Evolutionary conservation across 1,140 invertebrate species (phyloP).

Genomic region (Drosophila leontia): DNA sequence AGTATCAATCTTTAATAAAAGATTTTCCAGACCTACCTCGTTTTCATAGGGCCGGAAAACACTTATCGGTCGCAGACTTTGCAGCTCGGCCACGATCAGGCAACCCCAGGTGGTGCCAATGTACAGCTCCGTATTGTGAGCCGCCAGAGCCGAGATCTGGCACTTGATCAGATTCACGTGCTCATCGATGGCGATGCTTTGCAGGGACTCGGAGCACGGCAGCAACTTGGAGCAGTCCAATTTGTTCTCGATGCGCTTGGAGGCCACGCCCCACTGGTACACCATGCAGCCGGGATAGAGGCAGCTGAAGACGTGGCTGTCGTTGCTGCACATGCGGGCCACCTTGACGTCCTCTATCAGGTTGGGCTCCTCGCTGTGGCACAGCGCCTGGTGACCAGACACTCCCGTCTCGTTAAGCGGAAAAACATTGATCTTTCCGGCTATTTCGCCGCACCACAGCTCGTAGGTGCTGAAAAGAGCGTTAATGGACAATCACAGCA

Average conservation of each 20-base stretch:
- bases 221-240: slow-evolving; percentile 96
- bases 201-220: slow-evolving; percentile 95
- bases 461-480: slow-evolving; percentile 86
- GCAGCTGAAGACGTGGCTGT: slow-evolving; percentile 91
- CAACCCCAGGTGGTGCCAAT: slow-evolving; percentile 97
- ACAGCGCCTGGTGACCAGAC: slow-evolving; percentile 86
- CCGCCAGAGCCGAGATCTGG: slow-evolving; percentile 92
- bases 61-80: slow-evolving; percentile 92
- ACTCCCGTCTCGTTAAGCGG: slow-evolving; percentile 87
- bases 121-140: slow-evolving; percentile 90
- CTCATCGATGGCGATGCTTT: slow-evolving; percentile 96
- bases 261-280: slow-evolving; percentile 92
- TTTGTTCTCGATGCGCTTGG: slow-evolving; percentile 90
- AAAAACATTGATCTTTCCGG: slow-evolving; percentile 91
- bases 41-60: slow-evolving; percentile 96
- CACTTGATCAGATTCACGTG: slow-evolving; percentile 92
- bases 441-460: slow-evolving; percentile 91
- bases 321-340: slow-evolving; percentile 87
- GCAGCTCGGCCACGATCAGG: slow-evolving; percentile 93
- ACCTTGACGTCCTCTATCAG: slow-evolving; percentile 87
- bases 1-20: background rate
- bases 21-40: slow-evolving; percentile 86
- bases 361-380: slow-evolving; percentile 81
- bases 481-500: background rate
- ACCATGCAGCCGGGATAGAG: slow-evolving; percentile 92